Conservation (phyloP, 2,113 vertebrate species). For the Balaeniceps rex region DNA sequence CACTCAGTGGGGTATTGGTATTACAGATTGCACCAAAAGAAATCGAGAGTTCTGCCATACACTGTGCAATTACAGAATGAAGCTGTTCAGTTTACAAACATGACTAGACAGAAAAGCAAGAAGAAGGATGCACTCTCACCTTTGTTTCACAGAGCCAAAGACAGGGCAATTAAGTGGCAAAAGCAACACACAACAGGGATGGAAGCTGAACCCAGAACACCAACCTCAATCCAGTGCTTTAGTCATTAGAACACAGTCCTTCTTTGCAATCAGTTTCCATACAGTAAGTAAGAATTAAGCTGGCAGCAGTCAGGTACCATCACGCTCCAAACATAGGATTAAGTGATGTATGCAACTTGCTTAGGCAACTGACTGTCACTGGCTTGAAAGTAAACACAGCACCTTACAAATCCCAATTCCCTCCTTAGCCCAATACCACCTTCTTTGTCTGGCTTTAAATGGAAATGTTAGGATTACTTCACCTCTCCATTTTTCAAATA, state of each 20-base stretch:
- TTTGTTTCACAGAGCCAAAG: not conserved
- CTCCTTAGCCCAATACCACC: not conserved
- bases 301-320: not conserved
- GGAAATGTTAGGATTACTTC: not conserved
- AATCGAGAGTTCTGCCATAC: not conserved
- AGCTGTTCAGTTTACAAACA: not conserved
- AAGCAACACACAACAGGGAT: not conserved
- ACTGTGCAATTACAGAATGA: not conserved
- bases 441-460: not conserved
- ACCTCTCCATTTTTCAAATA: conserved; percentile 89
- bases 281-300: not conserved
- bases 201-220: not conserved
- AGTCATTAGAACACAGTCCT: not conserved
- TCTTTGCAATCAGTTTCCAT: not conserved
- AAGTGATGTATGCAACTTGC: not conserved
- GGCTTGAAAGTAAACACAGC: not conserved
- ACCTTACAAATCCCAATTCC: not conserved
- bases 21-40: not conserved
- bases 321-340: not conserved
- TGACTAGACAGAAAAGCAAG: not conserved
- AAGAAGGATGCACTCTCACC: not conserved
- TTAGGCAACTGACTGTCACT: not conserved
- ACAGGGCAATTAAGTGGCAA: not conserved
- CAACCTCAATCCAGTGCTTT: not conserved
- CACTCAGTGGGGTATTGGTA: not conserved